Evolutionary conservation across 2,113 vertebrate genomes (phyloP).

Genomic region (Rallus limicola): DNA sequence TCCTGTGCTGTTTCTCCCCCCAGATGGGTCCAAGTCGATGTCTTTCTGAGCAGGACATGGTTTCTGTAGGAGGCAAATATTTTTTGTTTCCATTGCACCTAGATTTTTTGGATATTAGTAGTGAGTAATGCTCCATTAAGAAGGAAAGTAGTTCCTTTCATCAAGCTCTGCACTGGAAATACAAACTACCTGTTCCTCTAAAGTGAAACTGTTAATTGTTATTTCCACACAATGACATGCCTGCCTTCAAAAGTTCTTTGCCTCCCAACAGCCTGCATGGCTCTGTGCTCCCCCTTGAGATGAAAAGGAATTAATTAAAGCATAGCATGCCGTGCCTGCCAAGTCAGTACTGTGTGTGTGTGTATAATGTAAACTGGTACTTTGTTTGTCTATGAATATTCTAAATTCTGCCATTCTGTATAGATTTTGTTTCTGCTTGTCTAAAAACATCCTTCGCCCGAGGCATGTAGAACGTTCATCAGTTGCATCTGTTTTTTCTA

Average conservation of each 20-base stretch:
- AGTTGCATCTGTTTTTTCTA: slow-evolving; percentile 16
- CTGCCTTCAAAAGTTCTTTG: slow-evolving; percentile 38
- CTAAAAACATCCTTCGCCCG: slow-evolving; percentile 1
- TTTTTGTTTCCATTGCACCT: slow-evolving; percentile 52
- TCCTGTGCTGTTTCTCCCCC: not conserved
- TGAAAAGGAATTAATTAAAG: slow-evolving; percentile 43
- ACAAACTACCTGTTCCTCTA: slow-evolving; percentile 60
- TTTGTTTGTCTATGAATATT: slow-evolving; percentile 39
- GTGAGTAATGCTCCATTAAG: slow-evolving; percentile 21
- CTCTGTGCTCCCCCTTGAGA: slow-evolving; percentile 18
- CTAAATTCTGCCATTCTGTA: not conserved
- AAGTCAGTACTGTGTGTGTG: not conserved
- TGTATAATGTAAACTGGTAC: slow-evolving; percentile 31
- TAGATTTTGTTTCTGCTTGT: slow-evolving; percentile 40
- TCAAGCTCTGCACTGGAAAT: slow-evolving; percentile 76
- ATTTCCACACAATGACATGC: slow-evolving; percentile 59
- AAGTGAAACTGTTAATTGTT: slow-evolving; percentile 56
- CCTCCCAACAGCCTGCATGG: slow-evolving; percentile 66
- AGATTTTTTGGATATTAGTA: slow-evolving; percentile 49
- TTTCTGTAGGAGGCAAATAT: slow-evolving; percentile 19
- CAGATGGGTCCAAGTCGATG: not conserved
- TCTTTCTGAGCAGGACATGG: slow-evolving; percentile 7
- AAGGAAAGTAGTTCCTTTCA: slow-evolving; percentile 61
- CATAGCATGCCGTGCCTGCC: slow-evolving; percentile 68
- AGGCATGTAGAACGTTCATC: not conserved